A percentile compares a stretch with the other conserved stretches of the same genome.
Evolutionary conservation across 2,888 invertebrate genomes (phyloP).

Genomic region (Gerosis bhagava): DNA sequence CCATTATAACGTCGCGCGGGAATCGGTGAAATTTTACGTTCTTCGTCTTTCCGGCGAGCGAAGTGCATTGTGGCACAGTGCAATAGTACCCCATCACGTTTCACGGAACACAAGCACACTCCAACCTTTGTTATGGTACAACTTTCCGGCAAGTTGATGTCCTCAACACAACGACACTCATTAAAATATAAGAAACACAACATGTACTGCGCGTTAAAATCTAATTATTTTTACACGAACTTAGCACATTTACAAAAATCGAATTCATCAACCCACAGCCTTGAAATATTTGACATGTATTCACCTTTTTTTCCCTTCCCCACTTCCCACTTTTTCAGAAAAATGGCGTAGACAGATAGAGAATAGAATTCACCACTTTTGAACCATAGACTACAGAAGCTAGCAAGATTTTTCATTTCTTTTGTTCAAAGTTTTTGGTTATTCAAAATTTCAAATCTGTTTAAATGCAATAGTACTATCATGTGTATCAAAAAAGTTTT

Average conservation of each 20-base stretch:
- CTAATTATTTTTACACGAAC: slow-evolving; percentile 61
- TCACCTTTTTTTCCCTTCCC: slow-evolving; percentile 66
- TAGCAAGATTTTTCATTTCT: too few species aligned
- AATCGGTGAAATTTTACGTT: slow-evolving; percentile 78
- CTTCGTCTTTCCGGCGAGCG: slow-evolving; percentile 79
- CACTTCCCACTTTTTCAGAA: slow-evolving; percentile 59
- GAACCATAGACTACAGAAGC: slow-evolving; percentile 37
- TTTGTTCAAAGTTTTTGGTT: too few species aligned
- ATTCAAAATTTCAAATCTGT: too few species aligned
- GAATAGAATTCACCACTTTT: slow-evolving; percentile 28
- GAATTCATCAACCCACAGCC: slow-evolving; percentile 77
- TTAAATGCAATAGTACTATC: too few species aligned
- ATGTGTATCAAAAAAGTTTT: too few species aligned
- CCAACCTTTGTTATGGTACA: slow-evolving; percentile 50
- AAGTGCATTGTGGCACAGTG: slow-evolving; percentile 78
- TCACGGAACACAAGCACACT: too few species aligned
- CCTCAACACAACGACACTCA: slow-evolving; percentile 39
- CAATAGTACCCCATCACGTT: slow-evolving; percentile 78
- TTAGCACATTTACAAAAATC: slow-evolving; percentile 76
- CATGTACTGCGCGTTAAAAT: slow-evolving; percentile 37
- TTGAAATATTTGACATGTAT: slow-evolving; percentile 80
- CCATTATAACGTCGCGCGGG: slow-evolving; percentile 65
- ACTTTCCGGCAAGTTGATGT: slow-evolving; percentile 40
- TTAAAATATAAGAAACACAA: slow-evolving; percentile 38
- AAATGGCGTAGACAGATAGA: slow-evolving; percentile 43